Percentiles rank a stretch among this genome's conserved stretches.
phyloP scores from a whole-genome alignment of 1,140 invertebrate genomes.

The Drosophila sp. region DNA sequence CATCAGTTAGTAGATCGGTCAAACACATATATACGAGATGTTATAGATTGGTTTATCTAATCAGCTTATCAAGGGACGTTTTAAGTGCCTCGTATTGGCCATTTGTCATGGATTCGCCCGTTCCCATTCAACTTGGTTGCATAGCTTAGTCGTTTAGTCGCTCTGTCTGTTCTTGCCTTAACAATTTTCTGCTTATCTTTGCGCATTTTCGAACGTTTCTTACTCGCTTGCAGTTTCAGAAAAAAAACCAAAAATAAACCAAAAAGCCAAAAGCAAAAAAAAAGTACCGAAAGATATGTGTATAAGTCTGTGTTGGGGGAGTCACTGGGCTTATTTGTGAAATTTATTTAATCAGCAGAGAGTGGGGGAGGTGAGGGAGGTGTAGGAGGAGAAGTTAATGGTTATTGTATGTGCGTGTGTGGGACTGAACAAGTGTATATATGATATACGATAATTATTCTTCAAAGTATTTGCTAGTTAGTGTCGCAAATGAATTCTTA shows the following conservation, averaged over 20 bases:
- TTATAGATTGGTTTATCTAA: slow-evolving; percentile 34
- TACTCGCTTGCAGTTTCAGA: slow-evolving; percentile 12
- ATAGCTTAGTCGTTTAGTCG: slow-evolving; percentile 1
- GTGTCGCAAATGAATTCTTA: no score
- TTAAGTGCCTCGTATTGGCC: slow-evolving; percentile 49
- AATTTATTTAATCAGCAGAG: slow-evolving; percentile 18
- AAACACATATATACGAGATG: not conserved
- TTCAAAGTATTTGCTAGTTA: not conserved
- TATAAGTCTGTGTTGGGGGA: slow-evolving; percentile 27
- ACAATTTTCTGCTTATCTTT: slow-evolving; percentile 61
- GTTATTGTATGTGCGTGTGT: not conserved
- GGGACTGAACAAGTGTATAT: not conserved
- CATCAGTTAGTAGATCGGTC: slow-evolving; percentile 5
- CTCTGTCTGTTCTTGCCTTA: slow-evolving; percentile 13
- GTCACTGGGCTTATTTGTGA: slow-evolving; percentile 35
- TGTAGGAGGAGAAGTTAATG: not conserved
- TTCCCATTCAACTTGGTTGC: slow-evolving; percentile 20
- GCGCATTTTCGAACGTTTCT: slow-evolving; percentile 59
- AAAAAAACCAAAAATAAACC: slow-evolving; percentile 25
- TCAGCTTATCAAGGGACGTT: slow-evolving; percentile 41
- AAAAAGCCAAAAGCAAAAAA: slow-evolving; percentile 20
- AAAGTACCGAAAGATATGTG: slow-evolving; percentile 14
- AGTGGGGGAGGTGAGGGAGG: not conserved
- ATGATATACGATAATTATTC: not conserved
- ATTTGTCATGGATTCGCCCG: slow-evolving; percentile 27